Evolutionary conservation across 2,888 invertebrate genomes (phyloP).

Genomic region (Tinea trinotella): DNA sequence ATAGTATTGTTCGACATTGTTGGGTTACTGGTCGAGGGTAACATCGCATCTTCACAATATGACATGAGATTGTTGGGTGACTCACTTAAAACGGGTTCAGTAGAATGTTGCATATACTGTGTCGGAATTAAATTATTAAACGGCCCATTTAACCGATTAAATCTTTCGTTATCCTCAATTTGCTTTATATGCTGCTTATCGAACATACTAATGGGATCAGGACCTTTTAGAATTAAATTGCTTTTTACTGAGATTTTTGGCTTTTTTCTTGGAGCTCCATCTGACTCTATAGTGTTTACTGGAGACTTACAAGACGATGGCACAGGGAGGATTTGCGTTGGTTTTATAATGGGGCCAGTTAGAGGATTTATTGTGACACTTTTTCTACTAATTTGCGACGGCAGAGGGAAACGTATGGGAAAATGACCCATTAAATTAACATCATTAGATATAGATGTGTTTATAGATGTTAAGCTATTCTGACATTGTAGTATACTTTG

Average conservation of each 20-base stretch:
- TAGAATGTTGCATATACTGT: conserved; percentile 60
- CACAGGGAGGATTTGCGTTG: conserved; percentile 57
- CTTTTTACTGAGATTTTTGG: conserved; percentile 69
- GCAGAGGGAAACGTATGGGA: conserved; percentile 50
- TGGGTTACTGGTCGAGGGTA: conserved; percentile 43
- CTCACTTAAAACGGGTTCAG: conserved; percentile 49
- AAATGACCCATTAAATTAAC: conserved; percentile 61
- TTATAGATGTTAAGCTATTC: conserved; percentile 42
- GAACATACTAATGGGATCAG: conserved; percentile 63
- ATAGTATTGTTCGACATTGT: conserved; percentile 41
- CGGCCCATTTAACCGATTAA: conserved; percentile 47
- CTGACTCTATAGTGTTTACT: conserved; percentile 37
- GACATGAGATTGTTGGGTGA: conserved; percentile 48
- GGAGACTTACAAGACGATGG: conserved; percentile 57
- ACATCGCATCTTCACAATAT: conserved; percentile 48
- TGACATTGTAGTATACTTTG: conserved; percentile 45
- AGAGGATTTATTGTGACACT: conserved; percentile 55
- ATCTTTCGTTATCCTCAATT: conserved; percentile 56
- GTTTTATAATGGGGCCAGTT: conserved; percentile 56
- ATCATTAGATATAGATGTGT: conserved; percentile 40
- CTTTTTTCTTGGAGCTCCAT: conserved; percentile 56
- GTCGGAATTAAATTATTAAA: conserved; percentile 62
- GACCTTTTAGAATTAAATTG: conserved; percentile 63
- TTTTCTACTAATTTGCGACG: conserved; percentile 42
- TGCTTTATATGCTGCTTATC: conserved; percentile 61